Conservation (phyloP, 1,140 invertebrate genomes). For the Drosophila parabipectinata region DNA sequence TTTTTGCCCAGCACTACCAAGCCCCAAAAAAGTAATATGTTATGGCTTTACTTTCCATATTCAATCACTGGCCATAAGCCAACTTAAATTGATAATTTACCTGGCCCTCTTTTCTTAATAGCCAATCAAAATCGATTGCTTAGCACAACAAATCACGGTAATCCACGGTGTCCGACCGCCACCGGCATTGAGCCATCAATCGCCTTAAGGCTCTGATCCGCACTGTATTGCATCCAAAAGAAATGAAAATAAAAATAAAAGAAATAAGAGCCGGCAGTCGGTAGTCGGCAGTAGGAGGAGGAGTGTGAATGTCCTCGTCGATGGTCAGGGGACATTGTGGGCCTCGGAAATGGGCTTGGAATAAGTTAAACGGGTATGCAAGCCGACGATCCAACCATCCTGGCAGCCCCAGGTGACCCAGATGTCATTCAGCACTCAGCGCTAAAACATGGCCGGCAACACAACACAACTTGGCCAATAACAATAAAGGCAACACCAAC, state of each 20-base stretch:
- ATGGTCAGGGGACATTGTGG: constrained; percentile 31
- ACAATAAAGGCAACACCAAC: constrained; percentile 69
- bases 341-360: constrained; percentile 9
- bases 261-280: neutral
- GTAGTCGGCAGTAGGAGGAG: neutral
- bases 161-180: constrained; percentile 5
- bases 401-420: constrained; percentile 66
- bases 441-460: constrained; percentile 69
- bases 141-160: constrained; percentile 36
- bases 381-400: neutral
- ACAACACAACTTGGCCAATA: constrained; percentile 60
- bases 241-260: neutral
- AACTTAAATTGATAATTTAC: constrained; percentile 32
- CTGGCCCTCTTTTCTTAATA: constrained; percentile 5
- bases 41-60: constrained; percentile 1
- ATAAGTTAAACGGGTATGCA: constrained; percentile 56
- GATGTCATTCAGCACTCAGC: constrained; percentile 71
- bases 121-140: constrained; percentile 40
- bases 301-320: constrained; percentile 37
- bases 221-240: constrained; percentile 15
- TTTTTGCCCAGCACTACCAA: neutral
- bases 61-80: constrained; percentile 1
- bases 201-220: constrained; percentile 28
- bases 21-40: neutral
- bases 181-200: constrained; percentile 40